These are phyloP conservation scores for Macrobrachium rosenbergii DNA, from an alignment of 1,140 invertebrate genomes.

Conservation along the genomic window DNA sequence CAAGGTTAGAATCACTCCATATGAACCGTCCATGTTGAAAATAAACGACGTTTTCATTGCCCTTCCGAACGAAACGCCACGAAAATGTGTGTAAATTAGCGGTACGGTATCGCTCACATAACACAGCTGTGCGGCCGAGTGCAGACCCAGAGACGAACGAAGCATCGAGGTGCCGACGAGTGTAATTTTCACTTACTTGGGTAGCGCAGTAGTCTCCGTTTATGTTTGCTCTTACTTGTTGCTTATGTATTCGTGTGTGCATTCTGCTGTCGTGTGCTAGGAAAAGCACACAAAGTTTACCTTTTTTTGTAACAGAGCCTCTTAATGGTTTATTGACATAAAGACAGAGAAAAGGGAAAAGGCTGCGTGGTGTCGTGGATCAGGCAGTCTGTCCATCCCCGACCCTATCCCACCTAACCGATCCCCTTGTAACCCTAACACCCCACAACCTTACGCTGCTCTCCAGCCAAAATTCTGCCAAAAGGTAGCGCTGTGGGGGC, in stretches of 20 bases:
- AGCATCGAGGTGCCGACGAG: slow-evolving; percentile 48
- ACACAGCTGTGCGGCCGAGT: slow-evolving; percentile 60
- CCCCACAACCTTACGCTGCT: slow-evolving; percentile 40
- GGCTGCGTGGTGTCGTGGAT: slow-evolving; percentile 8
- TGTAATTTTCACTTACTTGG: slow-evolving; percentile 22
- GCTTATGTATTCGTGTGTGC: neutral
- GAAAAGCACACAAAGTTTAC: neutral
- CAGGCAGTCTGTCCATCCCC: slow-evolving; percentile 26
- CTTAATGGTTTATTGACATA: too few species aligned
- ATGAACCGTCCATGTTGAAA: neutral
- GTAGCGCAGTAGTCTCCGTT: neutral
- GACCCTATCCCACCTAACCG: neutral
- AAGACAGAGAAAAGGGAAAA: neutral
- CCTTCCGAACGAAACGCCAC: neutral
- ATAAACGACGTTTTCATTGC: neutral
- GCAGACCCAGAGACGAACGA: slow-evolving; percentile 54
- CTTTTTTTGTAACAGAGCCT: too few species aligned
- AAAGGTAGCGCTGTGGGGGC: slow-evolving; percentile 56
- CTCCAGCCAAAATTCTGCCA: slow-evolving; percentile 57
- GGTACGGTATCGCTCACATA: slow-evolving; percentile 47
- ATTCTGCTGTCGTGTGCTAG: neutral
- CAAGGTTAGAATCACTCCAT: neutral
- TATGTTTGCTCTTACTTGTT: slow-evolving; percentile 8
- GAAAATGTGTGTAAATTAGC: slow-evolving; percentile 35
- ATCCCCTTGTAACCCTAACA: slow-evolving; percentile 52